These are phyloP conservation scores for Barypeithes pellucidus DNA, from an alignment of 2,888 invertebrate species.

Conservation along the genomic window DNA sequence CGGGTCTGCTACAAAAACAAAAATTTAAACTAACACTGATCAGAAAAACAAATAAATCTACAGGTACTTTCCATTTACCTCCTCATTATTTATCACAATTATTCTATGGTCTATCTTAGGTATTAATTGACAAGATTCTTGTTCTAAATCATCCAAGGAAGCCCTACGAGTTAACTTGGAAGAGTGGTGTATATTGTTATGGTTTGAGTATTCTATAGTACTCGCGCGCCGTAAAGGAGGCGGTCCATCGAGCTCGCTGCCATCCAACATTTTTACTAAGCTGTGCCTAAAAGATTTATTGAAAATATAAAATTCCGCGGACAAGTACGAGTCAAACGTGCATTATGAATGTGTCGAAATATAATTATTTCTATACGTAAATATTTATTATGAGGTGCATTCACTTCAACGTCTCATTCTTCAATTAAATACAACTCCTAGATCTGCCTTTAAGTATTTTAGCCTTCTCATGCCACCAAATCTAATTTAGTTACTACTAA, in stretches of 20 bases:
- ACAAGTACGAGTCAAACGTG: too few species aligned
- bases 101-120: conserved; percentile 89
- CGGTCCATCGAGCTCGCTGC: conserved; percentile 78
- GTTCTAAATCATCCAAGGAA: conserved; percentile 87
- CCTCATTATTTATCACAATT: conserved; percentile 80
- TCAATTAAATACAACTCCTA: too few species aligned
- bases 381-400: too few species aligned
- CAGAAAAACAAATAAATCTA: conserved; percentile 27
- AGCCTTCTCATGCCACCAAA: too few species aligned
- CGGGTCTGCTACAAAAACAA: background rate
- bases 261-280: conserved; percentile 84
- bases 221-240: conserved; percentile 78
- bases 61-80: conserved; percentile 73
- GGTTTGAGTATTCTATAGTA: conserved; percentile 64
- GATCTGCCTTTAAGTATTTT: too few species aligned
- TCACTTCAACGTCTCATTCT: too few species aligned
- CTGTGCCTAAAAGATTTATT: conserved; percentile 81
- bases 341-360: too few species aligned
- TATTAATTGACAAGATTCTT: conserved; percentile 85
- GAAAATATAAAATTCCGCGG: too few species aligned
- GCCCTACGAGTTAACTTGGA: conserved; percentile 80
- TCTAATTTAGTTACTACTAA: too few species aligned
- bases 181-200: conserved; percentile 61
- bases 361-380: too few species aligned
- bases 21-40: conserved; percentile 31